Base-by-base conservation (phyloP, 2,888 invertebrate species). In the Sesia bembeciformis region DNA sequence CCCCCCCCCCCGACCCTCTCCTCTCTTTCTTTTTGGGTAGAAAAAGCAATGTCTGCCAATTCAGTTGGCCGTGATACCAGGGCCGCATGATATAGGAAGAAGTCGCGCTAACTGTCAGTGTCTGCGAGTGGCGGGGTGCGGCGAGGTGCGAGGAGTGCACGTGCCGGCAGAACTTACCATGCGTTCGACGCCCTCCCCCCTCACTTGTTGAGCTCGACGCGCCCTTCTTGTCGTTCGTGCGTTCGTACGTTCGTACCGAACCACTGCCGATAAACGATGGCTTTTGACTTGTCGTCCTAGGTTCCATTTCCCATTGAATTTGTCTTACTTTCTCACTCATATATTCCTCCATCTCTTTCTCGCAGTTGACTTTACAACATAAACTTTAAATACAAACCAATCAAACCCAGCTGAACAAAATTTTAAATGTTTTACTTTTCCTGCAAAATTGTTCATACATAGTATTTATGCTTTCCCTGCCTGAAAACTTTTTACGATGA, bases 141-240 rank as follows among this genome's bases (percentile, higher is more conserved):
- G 55, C 59, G 62, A 56, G 62, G 60, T 62, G 59, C 62, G 63
- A 64, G 64, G 59, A 65, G 65, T 65, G 67, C 59, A 65, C 72
- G 71, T 77, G 76, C 87, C 85, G 76, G 73, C 80, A 79, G 73
- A 81, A 80, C 83, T 78, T 77, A 81, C 81, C 80, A 80, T 80
- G 82, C 83, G 82, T 77, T 78, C 73, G 72, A 62, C 71, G 74
- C 71, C 72, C 76, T 70, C 75, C 54, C 58, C 61, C 66, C 78
- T 73, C 81, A 86, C 86, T 86, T 86, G 87, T 86, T 87, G 86
- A 82, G 72, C 76, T 39, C 41, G 3, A n/a, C 41, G 5, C 51
- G 42, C 71, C 8, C 71, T 64, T 59, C 63, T 62, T 63, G 70
- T 66, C 65, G 66, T 64, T 23, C 23, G 23, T 23, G 23, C 23